These are phyloP conservation scores for Athene cunicularia DNA, from an alignment of 2,113 vertebrate genomes.

Conservation along the genomic window DNA sequence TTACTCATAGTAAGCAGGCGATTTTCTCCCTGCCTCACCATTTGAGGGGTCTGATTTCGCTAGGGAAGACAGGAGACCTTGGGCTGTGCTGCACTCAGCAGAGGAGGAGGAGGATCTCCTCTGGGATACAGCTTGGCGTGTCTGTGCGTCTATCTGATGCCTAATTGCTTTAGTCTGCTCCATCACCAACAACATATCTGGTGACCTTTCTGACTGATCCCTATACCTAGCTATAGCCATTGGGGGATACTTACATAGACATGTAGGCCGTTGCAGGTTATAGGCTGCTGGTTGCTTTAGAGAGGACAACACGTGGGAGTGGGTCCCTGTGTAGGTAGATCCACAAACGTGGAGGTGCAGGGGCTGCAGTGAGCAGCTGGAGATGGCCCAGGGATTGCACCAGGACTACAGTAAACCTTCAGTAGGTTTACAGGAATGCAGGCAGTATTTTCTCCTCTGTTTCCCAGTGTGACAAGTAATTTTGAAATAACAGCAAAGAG, in stretches of 20 bases:
- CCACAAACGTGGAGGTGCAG: neutral
- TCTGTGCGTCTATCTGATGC: neutral
- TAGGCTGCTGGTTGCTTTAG: neutral
- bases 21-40: neutral
- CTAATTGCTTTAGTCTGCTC: neutral
- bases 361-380: neutral
- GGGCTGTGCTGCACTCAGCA: neutral
- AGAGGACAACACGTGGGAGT: neutral
- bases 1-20: neutral
- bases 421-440: neutral
- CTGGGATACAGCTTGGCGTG: neutral
- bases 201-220: neutral
- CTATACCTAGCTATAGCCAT: neutral
- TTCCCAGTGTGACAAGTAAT: neutral
- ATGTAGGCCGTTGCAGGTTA: neutral
- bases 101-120: neutral
- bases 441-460: neutral
- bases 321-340: too few relatives aligned
- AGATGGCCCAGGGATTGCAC: rapidly evolving
- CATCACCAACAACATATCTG: rapidly evolving
- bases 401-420: neutral
- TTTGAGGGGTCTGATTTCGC: neutral
- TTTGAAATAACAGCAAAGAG: neutral
- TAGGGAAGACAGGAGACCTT: neutral
- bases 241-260: neutral